Conservation (phyloP, 2,888 invertebrate species). For the Eudemis profundana region DNA sequence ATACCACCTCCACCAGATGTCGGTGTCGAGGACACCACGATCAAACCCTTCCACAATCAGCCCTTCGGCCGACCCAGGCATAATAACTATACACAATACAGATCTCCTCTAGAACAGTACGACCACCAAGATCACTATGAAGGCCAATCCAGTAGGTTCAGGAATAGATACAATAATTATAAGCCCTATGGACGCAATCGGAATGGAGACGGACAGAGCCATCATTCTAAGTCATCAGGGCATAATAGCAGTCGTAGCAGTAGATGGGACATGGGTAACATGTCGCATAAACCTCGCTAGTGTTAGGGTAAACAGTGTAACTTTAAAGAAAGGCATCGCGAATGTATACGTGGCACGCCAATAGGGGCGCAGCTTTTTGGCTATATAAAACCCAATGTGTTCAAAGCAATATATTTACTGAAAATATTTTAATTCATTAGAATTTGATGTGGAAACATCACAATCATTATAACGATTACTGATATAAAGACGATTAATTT, state of each 20-base stretch:
- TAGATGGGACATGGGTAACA: slow-evolving; percentile 34
- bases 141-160: slow-evolving; percentile 28
- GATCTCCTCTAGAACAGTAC: slow-evolving; percentile 50
- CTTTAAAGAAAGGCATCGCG: too few relatives aligned
- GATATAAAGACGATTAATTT: too few relatives aligned
- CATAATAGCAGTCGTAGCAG: slow-evolving; percentile 17
- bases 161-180: slow-evolving; percentile 11
- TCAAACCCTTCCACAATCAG: slow-evolving; percentile 54
- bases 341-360: too few relatives aligned
- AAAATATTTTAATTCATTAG: too few relatives aligned
- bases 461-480: too few relatives aligned
- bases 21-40: slow-evolving; percentile 51
- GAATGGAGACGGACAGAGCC: not conserved
- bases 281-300: slow-evolving; percentile 55
- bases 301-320: too few relatives aligned
- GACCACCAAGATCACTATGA: slow-evolving; percentile 49
- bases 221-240: not conserved
- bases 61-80: slow-evolving; percentile 7
- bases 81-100: slow-evolving; percentile 44
- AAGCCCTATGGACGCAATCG: slow-evolving; percentile 8
- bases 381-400: too few relatives aligned
- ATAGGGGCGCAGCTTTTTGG: too few relatives aligned
- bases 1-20: slow-evolving; percentile 58
- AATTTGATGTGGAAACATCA: too few relatives aligned
- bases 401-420: too few relatives aligned